phyloP scores from a whole-genome alignment of 2,888 invertebrate species.

The Nephrotoma guestfalica region DNA sequence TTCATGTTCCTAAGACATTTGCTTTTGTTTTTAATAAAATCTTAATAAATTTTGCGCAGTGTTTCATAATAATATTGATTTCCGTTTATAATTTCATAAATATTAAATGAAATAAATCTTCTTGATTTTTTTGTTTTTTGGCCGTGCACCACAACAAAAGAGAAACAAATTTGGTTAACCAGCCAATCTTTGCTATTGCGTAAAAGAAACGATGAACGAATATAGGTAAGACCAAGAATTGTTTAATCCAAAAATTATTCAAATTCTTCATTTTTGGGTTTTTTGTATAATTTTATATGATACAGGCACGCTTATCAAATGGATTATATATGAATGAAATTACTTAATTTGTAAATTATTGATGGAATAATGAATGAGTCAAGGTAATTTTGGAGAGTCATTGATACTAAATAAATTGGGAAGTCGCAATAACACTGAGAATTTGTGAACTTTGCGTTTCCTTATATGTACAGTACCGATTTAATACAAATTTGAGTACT shows the following conservation, averaged over 20 bases:
- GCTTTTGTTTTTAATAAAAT: not conserved
- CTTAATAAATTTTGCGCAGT: not conserved
- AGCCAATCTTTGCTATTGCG: not conserved
- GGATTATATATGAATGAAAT: not conserved
- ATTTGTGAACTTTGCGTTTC: no score
- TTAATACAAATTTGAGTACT: no score
- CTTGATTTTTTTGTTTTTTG: not conserved
- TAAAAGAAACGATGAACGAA: not conserved
- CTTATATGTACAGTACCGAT: no score
- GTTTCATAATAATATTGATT: not conserved
- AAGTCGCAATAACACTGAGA: no score
- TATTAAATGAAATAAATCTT: not conserved
- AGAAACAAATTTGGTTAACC: not conserved
- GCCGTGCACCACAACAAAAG: not conserved
- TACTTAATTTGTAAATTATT: not conserved
- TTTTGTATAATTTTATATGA: not conserved
- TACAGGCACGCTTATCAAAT: not conserved
- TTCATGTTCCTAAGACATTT: not conserved
- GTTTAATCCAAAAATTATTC: not conserved
- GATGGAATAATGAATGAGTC: not conserved
- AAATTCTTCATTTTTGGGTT: not conserved
- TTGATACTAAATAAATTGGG: no score
- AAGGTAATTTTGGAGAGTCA: no score
- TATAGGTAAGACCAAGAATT: not conserved
- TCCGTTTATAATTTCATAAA: not conserved